Conservation (phyloP, 2,888 invertebrate genomes). For the Bugulina stolonifera region DNA sequence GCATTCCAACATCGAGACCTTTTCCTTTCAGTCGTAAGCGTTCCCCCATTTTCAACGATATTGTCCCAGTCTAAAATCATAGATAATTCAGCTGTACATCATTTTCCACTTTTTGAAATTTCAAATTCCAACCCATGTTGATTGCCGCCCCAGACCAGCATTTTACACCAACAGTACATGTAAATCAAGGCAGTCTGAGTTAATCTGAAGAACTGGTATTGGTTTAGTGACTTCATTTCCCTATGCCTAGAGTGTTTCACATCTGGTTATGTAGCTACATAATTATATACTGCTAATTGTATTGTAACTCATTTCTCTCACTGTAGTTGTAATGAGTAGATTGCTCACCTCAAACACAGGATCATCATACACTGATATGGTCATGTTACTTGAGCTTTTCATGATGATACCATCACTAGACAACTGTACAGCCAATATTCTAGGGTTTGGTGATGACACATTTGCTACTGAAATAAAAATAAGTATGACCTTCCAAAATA, state of each 20-base stretch:
- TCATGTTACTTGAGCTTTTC: not conserved
- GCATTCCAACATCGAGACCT: not conserved
- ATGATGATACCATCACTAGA: not conserved
- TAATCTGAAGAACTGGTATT: too few relatives aligned
- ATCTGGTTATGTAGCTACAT: not conserved
- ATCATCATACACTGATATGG: not conserved
- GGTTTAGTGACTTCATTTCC: too few relatives aligned
- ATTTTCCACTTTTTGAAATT: too few relatives aligned
- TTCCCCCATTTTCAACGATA: not conserved
- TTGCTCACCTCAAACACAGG: not conserved
- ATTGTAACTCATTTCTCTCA: too few relatives aligned
- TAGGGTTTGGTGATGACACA: not conserved
- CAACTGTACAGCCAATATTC: not conserved
- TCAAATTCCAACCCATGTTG: too few relatives aligned
- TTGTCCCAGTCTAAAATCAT: not conserved
- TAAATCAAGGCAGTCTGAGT: too few relatives aligned
- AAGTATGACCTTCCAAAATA: too few relatives aligned
- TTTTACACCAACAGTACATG: too few relatives aligned
- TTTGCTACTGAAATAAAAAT: too few relatives aligned
- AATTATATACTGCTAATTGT: too few relatives aligned
- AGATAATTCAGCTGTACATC: not conserved
- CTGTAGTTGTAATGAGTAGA: too few relatives aligned
- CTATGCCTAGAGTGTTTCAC: not conserved
- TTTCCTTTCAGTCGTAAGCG: not conserved
- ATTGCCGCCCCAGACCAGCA: too few relatives aligned